These are phyloP conservation scores for Saccostrea cuccullata DNA, from an alignment of 1,140 invertebrate species.

Conservation along the genomic window DNA sequence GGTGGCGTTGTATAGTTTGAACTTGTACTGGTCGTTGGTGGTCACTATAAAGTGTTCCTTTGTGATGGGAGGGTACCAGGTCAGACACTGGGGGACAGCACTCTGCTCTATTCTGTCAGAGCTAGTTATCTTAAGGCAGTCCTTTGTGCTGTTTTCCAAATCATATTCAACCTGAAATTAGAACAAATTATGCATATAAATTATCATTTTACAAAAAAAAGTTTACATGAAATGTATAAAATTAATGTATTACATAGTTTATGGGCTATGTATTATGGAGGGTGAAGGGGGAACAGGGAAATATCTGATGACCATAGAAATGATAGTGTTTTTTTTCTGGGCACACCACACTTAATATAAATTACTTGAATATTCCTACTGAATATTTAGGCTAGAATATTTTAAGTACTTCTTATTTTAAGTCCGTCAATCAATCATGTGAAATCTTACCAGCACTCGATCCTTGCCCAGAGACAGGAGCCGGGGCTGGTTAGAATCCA, in stretches of 20 bases:
- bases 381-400: too few relatives aligned
- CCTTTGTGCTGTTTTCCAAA: slow-evolving; percentile 80
- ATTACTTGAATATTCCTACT: too few relatives aligned
- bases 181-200: background rate
- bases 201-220: too few relatives aligned
- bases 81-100: slow-evolving; percentile 82
- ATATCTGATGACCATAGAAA: background rate
- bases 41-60: slow-evolving; percentile 78
- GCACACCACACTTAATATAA: too few relatives aligned
- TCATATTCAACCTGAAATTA: slow-evolving; percentile 85
- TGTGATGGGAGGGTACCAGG: slow-evolving; percentile 77
- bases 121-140: slow-evolving; percentile 78
- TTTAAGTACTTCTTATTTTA: too few relatives aligned
- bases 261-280: too few relatives aligned
- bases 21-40: slow-evolving; percentile 83
- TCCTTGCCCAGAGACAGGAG: slow-evolving; percentile 76
- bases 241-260: too few relatives aligned
- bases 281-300: background rate
- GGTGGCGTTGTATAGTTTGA: slow-evolving; percentile 83
- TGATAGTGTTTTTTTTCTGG: too few relatives aligned
- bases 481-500: slow-evolving; percentile 73
- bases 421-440: too few relatives aligned
- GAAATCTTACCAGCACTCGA: slow-evolving; percentile 73
- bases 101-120: slow-evolving; percentile 82
- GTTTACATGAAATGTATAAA: too few relatives aligned